Base-by-base conservation (phyloP, 1,140 invertebrate species). In the Drosophila obscura region DNA sequence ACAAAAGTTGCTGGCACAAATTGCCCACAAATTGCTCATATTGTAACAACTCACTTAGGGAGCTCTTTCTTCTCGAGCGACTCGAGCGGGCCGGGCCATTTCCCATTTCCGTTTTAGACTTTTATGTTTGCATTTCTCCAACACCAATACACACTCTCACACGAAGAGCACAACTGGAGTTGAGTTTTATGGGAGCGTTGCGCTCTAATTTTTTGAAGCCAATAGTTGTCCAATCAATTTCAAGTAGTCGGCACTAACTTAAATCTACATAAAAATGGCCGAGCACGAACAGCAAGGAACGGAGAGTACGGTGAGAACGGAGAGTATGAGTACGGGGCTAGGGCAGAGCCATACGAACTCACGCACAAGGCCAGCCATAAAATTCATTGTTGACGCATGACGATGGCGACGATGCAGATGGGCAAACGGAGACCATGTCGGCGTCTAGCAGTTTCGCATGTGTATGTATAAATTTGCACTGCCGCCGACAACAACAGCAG, bases 201-300 rank as follows among this genome's bases (percentile, higher is more conserved):
- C 80, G 82, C 78, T 87, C 79, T 82, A 87, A 87, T 87, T 82
- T 87, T 79, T 73, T 73, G 75, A 84, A 71, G 66, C 75, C 79
- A 78, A 87, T 87, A 87, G 64, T 88, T 87, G 64, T 88, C 78
- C 83, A 88, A 87, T 88, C 83, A 87, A 87, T 80, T 88, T 88
- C 76, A 73, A 83, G 83, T 73, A 67, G 49, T 76, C 50, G 67
- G 77, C 75, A 78, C 68, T 81, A 87, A 73, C 72, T 79, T 79
- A 72, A 87, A 88, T 88, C 82, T 87, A 82, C 82, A 87, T 87
- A 88, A 87, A 82, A 78, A 63, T 80, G 56, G 51, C 44, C 52
- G 56, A 52, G 41, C 46, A 69, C 67, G 67, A 56, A 56, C 65
- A 24, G 24, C 15, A 26, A 15, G 31, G 50, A 24, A 19, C 22